These are phyloP conservation scores for Bolinopsis microptera DNA, from an alignment of 37 sponge, comb jelly and placozoan species.

Conservation along the genomic window DNA sequence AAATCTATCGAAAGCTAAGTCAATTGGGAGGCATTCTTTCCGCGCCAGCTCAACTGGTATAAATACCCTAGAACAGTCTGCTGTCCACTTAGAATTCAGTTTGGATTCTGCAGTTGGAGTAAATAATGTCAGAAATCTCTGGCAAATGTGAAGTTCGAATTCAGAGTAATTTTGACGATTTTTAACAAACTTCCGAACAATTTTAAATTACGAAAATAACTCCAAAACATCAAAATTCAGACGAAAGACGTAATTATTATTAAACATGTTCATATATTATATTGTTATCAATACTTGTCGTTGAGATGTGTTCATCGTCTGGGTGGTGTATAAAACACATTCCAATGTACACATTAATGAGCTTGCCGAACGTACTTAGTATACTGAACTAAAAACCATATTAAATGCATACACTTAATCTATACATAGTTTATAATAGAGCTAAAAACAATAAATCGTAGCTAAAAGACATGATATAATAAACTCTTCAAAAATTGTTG, in stretches of 20 bases:
- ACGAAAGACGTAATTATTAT: neutral
- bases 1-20: too few species aligned
- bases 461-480: slow-evolving; percentile 62
- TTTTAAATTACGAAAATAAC: neutral
- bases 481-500: neutral
- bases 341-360: slow-evolving; percentile 3
- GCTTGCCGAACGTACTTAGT: neutral
- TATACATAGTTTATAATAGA: slow-evolving; percentile 2
- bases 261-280: neutral
- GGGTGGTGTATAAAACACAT: neutral
- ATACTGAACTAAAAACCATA: slow-evolving; percentile 63
- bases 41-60: too few species aligned
- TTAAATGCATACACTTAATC: slow-evolving; percentile 59
- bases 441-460: slow-evolving; percentile 64
- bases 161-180: neutral
- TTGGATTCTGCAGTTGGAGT: neutral
- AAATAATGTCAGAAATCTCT: neutral
- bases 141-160: neutral
- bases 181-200: neutral
- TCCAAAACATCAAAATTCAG: neutral
- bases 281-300: neutral
- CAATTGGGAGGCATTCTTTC: too few species aligned
- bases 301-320: neutral
- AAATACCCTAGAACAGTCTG: too few species aligned
- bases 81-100: too few species aligned